phyloP scores from a whole-genome alignment of 53 echinoderm and acorn worm genomes.

The Antedon mediterranea region DNA sequence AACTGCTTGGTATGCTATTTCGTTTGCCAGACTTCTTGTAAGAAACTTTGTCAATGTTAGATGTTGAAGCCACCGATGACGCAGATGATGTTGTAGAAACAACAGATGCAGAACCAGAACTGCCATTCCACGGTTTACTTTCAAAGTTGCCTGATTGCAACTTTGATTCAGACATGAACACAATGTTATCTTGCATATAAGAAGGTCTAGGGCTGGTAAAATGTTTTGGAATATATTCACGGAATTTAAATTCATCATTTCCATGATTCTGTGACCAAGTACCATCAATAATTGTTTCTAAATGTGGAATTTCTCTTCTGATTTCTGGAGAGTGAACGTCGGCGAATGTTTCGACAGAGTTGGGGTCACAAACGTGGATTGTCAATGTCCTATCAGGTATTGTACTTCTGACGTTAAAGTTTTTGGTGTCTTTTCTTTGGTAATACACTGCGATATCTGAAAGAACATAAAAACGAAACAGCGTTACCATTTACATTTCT shows the following conservation, averaged over 20 bases:
- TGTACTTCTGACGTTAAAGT: neutral
- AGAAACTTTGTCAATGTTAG: neutral
- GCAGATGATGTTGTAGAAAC: neutral
- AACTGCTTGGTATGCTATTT: neutral
- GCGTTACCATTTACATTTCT: no score
- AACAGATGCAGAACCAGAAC: neutral
- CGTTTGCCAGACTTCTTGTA: neutral
- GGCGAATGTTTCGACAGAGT: neutral
- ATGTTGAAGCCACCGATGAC: neutral
- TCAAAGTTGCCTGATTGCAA: neutral
- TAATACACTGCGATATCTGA: neutral
- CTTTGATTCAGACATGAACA: neutral
- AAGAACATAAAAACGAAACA: neutral
- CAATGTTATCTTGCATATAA: neutral
- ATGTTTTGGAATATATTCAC: neutral
- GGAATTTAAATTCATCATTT: neutral
- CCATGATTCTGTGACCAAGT: neutral
- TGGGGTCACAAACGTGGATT: neutral
- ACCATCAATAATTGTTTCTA: neutral
- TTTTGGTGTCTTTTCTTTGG: neutral
- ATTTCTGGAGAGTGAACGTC: neutral
- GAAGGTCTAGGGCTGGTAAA: neutral
- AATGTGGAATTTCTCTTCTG: neutral
- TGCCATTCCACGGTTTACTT: neutral
- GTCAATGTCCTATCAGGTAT: neutral